A percentile compares a stretch with the other conserved stretches of the same genome.
These are phyloP conservation scores for Patiria miniata DNA, from an alignment of 35 echinoderm and acorn worm species.

Conservation along the genomic window DNA sequence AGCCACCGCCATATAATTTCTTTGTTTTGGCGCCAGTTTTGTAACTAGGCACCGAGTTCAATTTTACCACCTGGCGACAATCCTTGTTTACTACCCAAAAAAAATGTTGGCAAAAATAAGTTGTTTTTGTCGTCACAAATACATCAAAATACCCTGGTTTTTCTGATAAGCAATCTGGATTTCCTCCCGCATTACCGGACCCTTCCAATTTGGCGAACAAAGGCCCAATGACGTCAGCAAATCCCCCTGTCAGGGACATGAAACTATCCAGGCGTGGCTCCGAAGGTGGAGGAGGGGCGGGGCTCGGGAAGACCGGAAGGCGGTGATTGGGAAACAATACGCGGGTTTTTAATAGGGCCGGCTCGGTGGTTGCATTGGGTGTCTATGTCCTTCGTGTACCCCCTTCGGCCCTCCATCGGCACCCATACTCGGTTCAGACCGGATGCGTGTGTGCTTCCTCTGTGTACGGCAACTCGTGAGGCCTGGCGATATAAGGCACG, in stretches of 20 bases:
- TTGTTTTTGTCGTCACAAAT: background rate
- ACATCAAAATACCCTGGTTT: conserved; percentile 19
- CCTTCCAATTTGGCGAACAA: conserved; percentile 11
- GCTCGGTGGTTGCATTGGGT: background rate
- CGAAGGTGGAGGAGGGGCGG: background rate
- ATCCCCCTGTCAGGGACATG: background rate
- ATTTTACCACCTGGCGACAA: no score
- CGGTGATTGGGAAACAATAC: conserved; percentile 5
- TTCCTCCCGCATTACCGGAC: conserved; percentile 14
- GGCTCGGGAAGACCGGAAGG: background rate
- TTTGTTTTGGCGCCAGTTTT: no score
- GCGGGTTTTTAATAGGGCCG: background rate
- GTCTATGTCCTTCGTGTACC: background rate
- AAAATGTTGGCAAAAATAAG: background rate
- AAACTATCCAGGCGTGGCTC: background rate
- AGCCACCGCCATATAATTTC: no score
- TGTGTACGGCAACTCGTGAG: no score
- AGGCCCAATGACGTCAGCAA: conserved; percentile 6
- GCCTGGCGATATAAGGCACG: no score
- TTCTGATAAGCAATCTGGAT: conserved; percentile 12
- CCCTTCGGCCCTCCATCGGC: background rate
- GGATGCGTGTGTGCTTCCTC: no score
- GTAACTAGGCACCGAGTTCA: no score
- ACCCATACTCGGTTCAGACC: background rate
- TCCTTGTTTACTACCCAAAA: background rate